These are phyloP conservation scores for Heliothis peltigera DNA, from an alignment of 2,888 invertebrate genomes.

Conservation along the genomic window DNA sequence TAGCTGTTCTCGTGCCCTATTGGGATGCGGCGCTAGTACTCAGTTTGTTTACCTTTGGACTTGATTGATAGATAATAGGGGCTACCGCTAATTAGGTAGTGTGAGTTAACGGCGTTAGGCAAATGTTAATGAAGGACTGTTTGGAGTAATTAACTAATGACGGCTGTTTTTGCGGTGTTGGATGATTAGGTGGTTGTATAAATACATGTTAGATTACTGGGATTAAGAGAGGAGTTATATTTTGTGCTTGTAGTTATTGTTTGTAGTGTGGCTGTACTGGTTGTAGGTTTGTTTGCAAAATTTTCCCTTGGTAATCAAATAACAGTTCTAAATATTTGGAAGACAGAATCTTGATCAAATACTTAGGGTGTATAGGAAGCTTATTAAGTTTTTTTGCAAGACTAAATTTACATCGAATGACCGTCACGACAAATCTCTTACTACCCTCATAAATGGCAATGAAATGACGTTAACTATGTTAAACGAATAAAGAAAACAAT, in stretches of 20 bases:
- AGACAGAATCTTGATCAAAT: too few relatives aligned
- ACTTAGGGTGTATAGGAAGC: too few relatives aligned
- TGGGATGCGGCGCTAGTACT: slow-evolving; percentile 56
- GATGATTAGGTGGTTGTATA: slow-evolving; percentile 2
- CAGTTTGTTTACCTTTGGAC: slow-evolving; percentile 54
- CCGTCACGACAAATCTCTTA: too few relatives aligned
- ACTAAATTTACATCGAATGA: too few relatives aligned
- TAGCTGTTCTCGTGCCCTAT: slow-evolving; percentile 62
- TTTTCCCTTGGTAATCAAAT: too few relatives aligned
- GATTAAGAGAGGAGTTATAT: slow-evolving; percentile 3
- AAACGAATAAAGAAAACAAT: too few relatives aligned
- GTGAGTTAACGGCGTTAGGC: slow-evolving; percentile 47
- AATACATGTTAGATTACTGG: slow-evolving; percentile 3
- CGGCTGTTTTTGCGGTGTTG: slow-evolving; percentile 8
- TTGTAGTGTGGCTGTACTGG: not conserved
- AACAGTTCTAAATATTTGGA: too few relatives aligned
- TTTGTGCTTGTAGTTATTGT: not conserved
- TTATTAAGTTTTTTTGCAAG: too few relatives aligned
- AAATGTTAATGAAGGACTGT: slow-evolving; percentile 48
- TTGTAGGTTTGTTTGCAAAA: too few relatives aligned
- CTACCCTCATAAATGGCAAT: too few relatives aligned
- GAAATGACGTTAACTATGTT: too few relatives aligned
- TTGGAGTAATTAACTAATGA: slow-evolving; percentile 31
- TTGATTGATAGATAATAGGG: slow-evolving; percentile 67
- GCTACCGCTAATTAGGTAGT: slow-evolving; percentile 56